phyloP scores from a whole-genome alignment of 2,113 vertebrate genomes.

The Trematocara zebra region DNA sequence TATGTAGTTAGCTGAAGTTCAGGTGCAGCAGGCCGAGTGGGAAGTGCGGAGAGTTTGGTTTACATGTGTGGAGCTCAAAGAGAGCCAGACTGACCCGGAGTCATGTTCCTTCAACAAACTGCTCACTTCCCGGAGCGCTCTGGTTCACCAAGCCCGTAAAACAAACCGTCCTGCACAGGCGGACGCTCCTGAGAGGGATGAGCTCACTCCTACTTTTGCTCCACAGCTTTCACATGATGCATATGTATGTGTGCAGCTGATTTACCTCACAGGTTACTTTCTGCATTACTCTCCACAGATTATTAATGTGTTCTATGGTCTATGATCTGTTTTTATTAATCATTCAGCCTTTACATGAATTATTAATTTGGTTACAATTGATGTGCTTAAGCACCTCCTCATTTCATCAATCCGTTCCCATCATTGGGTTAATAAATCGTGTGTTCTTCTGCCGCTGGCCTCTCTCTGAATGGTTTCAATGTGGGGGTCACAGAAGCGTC shows the following conservation, averaged over 20 bases:
- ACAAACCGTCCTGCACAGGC: neutral
- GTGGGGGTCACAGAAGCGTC: neutral
- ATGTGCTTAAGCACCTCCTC: neutral
- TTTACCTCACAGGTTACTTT: neutral
- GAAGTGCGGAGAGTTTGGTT: neutral
- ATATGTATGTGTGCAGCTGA: neutral
- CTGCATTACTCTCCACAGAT: neutral
- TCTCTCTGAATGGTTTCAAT: neutral
- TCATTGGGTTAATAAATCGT: neutral
- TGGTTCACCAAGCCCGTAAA: neutral
- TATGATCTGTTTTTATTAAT: neutral
- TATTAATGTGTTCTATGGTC: neutral
- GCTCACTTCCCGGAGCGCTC: neutral
- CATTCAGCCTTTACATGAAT: neutral
- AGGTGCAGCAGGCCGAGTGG: slow-evolving; percentile 11
- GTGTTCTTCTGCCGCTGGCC: neutral
- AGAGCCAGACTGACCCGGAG: neutral
- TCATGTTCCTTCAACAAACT: neutral
- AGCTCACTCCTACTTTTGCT: neutral
- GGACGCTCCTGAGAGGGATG: neutral
- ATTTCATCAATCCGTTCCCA: neutral
- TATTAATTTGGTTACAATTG: neutral
- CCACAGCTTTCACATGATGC: neutral
- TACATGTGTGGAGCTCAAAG: neutral
- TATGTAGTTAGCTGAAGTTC: slow-evolving; percentile 44